phyloP scores from a whole-genome alignment of 2,888 invertebrate genomes.

The Acanthosepion lycidas region DNA sequence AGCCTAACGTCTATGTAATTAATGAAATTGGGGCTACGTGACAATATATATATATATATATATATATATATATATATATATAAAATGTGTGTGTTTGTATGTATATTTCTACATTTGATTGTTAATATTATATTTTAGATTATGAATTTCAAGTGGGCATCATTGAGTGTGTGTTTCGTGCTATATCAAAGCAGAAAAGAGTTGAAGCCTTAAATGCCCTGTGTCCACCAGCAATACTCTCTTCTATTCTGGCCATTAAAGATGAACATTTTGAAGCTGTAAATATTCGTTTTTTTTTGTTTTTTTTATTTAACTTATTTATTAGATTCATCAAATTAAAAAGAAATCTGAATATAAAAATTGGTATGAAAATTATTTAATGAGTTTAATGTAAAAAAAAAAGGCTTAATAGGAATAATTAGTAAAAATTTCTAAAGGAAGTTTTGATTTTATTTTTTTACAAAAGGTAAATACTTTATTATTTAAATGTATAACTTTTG shows the following conservation, averaged over 20 bases:
- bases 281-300: neutral
- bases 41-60: no score
- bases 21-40: no score
- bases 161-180: neutral
- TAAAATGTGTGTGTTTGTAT: neutral
- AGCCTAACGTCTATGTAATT: no score
- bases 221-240: neutral
- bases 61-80: no score
- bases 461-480: no score
- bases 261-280: slow-evolving; percentile 41
- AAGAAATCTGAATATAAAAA: neutral
- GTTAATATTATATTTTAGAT: neutral
- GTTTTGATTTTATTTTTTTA: no score
- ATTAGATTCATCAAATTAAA: neutral
- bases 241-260: neutral
- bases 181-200: neutral
- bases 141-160: slow-evolving; percentile 42
- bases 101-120: neutral
- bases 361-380: neutral
- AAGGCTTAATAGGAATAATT: neutral
- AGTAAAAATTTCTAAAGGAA: neutral
- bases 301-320: neutral
- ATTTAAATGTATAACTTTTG: no score
- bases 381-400: neutral
- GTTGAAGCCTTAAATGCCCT: neutral